A percentile compares a stretch with the other conserved stretches of the same genome.
Evolutionary conservation across 2,888 invertebrate species (phyloP).

Genomic region (Drosophila neotestacea): DNA sequence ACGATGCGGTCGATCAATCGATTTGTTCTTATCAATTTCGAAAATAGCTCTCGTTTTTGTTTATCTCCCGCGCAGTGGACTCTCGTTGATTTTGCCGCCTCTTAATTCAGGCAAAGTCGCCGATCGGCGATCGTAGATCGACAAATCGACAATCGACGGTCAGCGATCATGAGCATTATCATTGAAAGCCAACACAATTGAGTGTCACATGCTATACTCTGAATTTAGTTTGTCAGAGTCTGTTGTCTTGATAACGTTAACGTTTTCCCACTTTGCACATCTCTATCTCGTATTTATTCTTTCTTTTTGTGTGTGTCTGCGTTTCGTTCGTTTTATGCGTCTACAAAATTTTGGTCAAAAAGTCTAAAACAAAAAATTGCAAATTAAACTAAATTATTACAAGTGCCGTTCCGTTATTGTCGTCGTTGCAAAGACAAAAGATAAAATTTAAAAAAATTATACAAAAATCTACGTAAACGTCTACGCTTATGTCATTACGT

Average conservation of each 20-base stretch:
- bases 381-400: conserved; percentile 7
- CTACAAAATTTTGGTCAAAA: conserved; percentile 31
- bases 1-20: conserved; percentile 30
- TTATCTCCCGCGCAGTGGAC: conserved; percentile 56
- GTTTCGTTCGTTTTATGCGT: conserved; percentile 62
- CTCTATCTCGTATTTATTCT: conserved; percentile 44
- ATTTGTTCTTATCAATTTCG: conserved; percentile 62
- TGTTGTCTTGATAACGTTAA: conserved; percentile 85
- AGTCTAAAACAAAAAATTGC: conserved; percentile 6
- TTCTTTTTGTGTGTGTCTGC: conserved; percentile 44
- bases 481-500: conserved; percentile 74
- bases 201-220: conserved; percentile 42
- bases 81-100: conserved; percentile 56
- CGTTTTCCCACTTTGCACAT: conserved; percentile 66
- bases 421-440: conserved; percentile 34
- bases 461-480: conserved; percentile 43
- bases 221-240: conserved; percentile 84
- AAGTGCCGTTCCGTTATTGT: conserved; percentile 67
- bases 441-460: conserved; percentile 3
- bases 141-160: conserved; percentile 15
- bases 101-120: conserved; percentile 61
- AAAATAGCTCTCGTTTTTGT: conserved; percentile 55
- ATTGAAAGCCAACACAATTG: conserved; percentile 29
- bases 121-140: conserved; percentile 52
- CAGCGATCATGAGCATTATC: conserved; percentile 58